Evolutionary conservation across 2,888 invertebrate species (phyloP).

Genomic region (Heterodera filipjevi): DNA sequence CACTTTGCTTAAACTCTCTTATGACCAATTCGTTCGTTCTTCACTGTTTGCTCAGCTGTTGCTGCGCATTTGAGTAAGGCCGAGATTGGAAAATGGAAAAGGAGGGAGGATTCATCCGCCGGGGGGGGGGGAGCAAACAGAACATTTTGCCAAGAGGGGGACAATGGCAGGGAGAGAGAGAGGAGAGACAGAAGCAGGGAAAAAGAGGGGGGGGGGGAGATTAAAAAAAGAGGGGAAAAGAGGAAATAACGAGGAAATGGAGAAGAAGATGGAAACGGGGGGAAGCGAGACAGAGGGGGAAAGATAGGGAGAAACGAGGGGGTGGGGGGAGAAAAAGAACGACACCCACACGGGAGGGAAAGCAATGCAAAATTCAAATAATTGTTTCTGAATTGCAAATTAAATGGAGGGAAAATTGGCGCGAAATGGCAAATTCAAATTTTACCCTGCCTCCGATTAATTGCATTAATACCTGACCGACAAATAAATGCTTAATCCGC

Average conservation of each 20-base stretch:
- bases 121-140: no score
- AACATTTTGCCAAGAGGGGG: neutral
- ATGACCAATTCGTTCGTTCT: neutral
- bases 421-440: neutral
- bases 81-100: neutral
- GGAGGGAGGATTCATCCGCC: neutral
- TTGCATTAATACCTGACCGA: neutral
- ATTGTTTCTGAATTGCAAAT: neutral
- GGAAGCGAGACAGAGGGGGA: neutral
- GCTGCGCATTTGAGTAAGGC: neutral
- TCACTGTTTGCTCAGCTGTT: conserved; percentile 11
- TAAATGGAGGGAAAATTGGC: neutral
- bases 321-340: neutral
- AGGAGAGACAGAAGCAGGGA: no score
- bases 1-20: neutral
- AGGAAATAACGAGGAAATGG: no score
- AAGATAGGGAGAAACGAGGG: neutral
- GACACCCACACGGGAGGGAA: neutral
- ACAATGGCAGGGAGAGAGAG: neutral
- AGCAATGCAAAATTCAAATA: neutral
- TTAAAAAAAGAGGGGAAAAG: neutral
- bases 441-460: neutral
- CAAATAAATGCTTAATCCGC: neutral
- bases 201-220: neutral
- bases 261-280: no score